Percentiles rank a stretch among this genome's conserved stretches.
Evolutionary conservation across 2,797 vertebrate species (phyloP).

Genomic region (Taeniopygia guttata): DNA sequence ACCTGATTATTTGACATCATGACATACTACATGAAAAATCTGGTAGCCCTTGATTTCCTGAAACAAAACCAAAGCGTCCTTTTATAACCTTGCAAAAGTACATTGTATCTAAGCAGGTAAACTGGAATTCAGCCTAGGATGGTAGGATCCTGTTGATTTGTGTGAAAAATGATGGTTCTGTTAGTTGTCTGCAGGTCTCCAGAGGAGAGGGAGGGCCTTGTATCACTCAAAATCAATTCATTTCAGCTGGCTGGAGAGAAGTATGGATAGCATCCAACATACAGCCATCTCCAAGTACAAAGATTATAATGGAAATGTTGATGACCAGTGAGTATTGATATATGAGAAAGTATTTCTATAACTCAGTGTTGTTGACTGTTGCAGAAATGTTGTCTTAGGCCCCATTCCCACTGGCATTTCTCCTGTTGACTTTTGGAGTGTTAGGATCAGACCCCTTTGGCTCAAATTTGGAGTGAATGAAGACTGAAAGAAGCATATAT

Average conservation of each 20-base stretch:
- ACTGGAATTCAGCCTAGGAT: background rate
- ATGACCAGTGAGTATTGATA: constrained; percentile 8
- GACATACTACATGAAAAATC: background rate
- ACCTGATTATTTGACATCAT: background rate
- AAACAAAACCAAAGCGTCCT: background rate
- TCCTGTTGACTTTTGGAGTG: background rate
- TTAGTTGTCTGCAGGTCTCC: background rate
- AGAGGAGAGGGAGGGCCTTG: background rate
- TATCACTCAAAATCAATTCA: background rate
- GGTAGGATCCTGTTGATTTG: background rate
- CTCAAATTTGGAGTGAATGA: background rate
- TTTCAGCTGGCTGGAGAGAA: background rate
- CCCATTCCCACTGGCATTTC: background rate
- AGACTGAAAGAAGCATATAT: background rate
- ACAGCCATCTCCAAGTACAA: background rate
- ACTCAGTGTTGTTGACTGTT: constrained; percentile 24
- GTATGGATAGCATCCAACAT: background rate
- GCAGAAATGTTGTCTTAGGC: constrained; percentile 21
- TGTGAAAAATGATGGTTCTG: background rate
- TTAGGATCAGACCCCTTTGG: constrained; percentile 8
- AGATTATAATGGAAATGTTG: background rate
- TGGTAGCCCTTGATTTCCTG: background rate
- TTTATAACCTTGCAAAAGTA: background rate
- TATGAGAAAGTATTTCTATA: background rate
- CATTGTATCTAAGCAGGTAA: background rate